These are phyloP conservation scores for Mustela erminea DNA, from an alignment of 2,797 vertebrate genomes.

Conservation along the genomic window DNA sequence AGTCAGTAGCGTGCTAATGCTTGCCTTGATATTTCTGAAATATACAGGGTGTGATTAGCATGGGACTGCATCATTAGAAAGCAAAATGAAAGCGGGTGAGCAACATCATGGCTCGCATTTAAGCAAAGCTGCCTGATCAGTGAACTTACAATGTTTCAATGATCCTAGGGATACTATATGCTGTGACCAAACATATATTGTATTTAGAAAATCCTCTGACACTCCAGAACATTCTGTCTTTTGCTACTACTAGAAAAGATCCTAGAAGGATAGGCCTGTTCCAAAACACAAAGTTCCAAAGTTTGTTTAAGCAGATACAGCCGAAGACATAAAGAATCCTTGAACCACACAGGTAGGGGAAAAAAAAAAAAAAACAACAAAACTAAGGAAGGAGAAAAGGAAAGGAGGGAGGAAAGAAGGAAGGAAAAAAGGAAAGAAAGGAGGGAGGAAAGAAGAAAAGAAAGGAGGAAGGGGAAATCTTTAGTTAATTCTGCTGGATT, in stretches of 20 bases:
- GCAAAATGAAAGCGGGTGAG: constrained; percentile 68
- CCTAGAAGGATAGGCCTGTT: background rate
- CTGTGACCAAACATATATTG: background rate
- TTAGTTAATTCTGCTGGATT: constrained; percentile 51
- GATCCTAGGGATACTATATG: constrained; percentile 15
- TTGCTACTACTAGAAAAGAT: constrained; percentile 41
- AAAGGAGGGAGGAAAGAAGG: background rate
- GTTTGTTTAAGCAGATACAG: constrained; percentile 13
- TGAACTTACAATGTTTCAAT: constrained; percentile 36
- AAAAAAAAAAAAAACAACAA: background rate
- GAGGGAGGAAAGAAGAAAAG: background rate
- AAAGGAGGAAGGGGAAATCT: background rate
- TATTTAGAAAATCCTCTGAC: constrained; percentile 38
- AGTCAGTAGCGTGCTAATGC: constrained; percentile 70
- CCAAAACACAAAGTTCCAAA: constrained; percentile 22
- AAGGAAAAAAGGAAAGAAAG: background rate
- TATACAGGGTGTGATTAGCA: constrained; percentile 72
- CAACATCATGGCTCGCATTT: constrained; percentile 64
- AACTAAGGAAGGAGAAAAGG: background rate
- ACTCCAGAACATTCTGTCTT: constrained; percentile 44
- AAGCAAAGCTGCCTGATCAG: constrained; percentile 65
- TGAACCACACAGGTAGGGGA: background rate
- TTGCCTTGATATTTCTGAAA: constrained; percentile 78
- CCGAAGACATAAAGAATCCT: constrained; percentile 63
- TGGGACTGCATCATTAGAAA: constrained; percentile 74